These are phyloP conservation scores for Venusia cambrica DNA, from an alignment of 2,888 invertebrate species.

Conservation along the genomic window DNA sequence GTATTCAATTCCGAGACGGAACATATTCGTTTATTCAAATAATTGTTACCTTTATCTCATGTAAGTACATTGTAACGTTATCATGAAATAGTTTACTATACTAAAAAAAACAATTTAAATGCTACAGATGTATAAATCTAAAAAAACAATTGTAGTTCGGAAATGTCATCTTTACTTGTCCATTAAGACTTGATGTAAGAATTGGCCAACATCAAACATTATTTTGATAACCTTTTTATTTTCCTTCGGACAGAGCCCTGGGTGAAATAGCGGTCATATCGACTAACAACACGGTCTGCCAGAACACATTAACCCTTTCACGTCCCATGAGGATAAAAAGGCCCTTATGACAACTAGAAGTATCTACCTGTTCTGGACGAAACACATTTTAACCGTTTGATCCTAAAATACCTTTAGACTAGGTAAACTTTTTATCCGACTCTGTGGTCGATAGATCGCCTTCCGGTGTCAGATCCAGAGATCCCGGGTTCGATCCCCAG, in stretches of 20 bases:
- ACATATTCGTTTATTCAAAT: too few species aligned
- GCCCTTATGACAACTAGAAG: slow-evolving; percentile 29
- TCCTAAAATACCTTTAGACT: slow-evolving; percentile 6
- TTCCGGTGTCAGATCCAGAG: too few species aligned
- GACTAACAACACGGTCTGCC: slow-evolving; percentile 51
- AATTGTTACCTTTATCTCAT: too few species aligned
- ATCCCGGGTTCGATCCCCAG: too few species aligned
- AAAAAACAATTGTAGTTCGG: slow-evolving; percentile 6
- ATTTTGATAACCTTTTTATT: slow-evolving; percentile 60
- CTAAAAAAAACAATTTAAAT: too few species aligned
- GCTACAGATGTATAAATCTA: neutral
- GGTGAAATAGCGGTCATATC: slow-evolving; percentile 50
- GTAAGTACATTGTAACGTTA: too few species aligned
- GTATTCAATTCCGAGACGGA: too few species aligned
- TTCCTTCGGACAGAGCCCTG: slow-evolving; percentile 45
- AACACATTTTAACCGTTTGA: slow-evolving; percentile 10
- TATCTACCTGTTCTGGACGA: slow-evolving; percentile 30
- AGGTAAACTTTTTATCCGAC: slow-evolving; percentile 7
- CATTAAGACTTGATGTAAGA: slow-evolving; percentile 36
- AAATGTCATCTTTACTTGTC: slow-evolving; percentile 27
- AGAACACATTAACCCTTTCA: slow-evolving; percentile 58
- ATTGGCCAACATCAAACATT: slow-evolving; percentile 55
- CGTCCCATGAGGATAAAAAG: slow-evolving; percentile 44
- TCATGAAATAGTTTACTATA: too few species aligned
- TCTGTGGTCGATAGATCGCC: too few species aligned